A percentile compares a stretch with the other conserved stretches of the same genome.
These are phyloP conservation scores for Amitus sp. DNA, from an alignment of 2,888 invertebrate genomes.

Conservation along the genomic window DNA sequence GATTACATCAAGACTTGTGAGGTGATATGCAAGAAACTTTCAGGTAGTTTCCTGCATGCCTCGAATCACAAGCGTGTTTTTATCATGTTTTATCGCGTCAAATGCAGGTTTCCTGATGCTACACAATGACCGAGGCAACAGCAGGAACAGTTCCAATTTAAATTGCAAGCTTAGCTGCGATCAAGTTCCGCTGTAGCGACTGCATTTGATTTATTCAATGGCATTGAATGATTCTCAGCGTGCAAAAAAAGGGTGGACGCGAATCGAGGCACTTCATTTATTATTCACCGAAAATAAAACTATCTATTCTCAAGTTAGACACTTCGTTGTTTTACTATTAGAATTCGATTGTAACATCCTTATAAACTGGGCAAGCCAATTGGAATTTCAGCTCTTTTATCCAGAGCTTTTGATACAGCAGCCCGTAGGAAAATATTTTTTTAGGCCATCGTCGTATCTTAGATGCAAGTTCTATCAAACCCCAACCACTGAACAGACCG, in stretches of 20 bases:
- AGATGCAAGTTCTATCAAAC: conserved; percentile 11
- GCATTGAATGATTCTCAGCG: conserved; percentile 22
- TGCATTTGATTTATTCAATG: conserved; percentile 48
- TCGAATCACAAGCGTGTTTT: background rate
- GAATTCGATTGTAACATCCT: conserved; percentile 38
- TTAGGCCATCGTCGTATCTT: background rate
- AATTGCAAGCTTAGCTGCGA: conserved; percentile 49
- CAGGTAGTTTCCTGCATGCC: conserved; percentile 17
- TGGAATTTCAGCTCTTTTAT: conserved; percentile 5
- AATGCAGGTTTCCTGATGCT: too few relatives aligned
- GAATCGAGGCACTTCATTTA: conserved; percentile 19
- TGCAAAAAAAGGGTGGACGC: conserved; percentile 27
- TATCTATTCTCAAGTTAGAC: background rate
- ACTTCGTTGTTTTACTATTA: conserved; percentile 15
- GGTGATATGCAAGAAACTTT: conserved; percentile 23
- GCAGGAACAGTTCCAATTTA: conserved; percentile 43
- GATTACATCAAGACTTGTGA: conserved; percentile 14
- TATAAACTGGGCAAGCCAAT: conserved; percentile 49
- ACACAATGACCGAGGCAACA: too few relatives aligned
- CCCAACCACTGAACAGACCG: background rate
- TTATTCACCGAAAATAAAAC: conserved; percentile 16
- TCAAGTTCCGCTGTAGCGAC: conserved; percentile 45
- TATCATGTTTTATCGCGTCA: background rate
- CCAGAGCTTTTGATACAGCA: conserved; percentile 1
- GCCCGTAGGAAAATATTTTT: conserved; percentile 11